phyloP scores from a whole-genome alignment of 2,888 invertebrate species.

The Lasiommata megera region DNA sequence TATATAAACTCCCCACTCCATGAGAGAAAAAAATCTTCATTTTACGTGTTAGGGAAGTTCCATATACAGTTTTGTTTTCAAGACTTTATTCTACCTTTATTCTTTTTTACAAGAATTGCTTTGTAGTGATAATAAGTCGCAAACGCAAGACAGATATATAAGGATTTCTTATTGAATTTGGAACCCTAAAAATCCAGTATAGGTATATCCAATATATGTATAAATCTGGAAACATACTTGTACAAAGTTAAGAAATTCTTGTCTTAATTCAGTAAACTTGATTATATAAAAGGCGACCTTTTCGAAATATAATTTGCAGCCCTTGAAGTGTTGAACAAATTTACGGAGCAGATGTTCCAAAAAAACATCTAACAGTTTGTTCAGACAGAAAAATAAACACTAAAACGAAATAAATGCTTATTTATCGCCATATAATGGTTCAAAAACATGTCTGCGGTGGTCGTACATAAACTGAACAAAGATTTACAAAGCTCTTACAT shows the following conservation, averaged over 20 bases:
- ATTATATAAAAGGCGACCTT: constrained; percentile 21
- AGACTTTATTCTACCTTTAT: no score
- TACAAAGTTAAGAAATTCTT: constrained; percentile 15
- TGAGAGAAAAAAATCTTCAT: no score
- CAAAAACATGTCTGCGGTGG: background rate
- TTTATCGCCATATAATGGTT: background rate
- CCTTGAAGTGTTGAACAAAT: constrained; percentile 29
- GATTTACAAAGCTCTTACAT: background rate
- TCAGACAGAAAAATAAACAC: constrained; percentile 22
- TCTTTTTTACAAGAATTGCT: no score
- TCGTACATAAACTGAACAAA: background rate
- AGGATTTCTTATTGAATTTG: no score
- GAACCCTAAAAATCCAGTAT: no score
- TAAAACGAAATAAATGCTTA: constrained; percentile 18
- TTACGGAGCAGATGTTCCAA: constrained; percentile 30
- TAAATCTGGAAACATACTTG: background rate
- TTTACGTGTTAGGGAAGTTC: no score
- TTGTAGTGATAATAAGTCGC: no score
- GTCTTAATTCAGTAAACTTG: constrained; percentile 14
- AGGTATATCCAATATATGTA: no score
- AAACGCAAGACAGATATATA: no score
- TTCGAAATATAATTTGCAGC: constrained; percentile 31
- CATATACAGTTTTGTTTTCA: no score
- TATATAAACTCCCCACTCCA: no score
- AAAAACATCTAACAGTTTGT: constrained; percentile 27